Conservation (phyloP, 2,797 vertebrate genomes). For the Alfaro cultratus region DNA sequence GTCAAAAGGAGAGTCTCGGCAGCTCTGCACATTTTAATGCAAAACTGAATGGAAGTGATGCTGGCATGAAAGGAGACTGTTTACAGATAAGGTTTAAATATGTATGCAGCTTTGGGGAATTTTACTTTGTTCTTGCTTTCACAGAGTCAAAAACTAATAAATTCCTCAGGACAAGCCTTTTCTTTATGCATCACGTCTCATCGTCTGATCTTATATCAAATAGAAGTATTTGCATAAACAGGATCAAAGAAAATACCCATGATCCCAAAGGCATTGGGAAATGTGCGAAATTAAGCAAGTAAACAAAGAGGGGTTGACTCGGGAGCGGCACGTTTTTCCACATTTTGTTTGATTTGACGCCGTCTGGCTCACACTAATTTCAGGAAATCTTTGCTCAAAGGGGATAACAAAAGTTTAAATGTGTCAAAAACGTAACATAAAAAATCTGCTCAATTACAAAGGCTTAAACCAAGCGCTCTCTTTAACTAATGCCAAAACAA, state of each 20-base stretch:
- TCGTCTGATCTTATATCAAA: constrained; percentile 6
- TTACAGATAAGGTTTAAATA: background rate
- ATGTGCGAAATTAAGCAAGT: constrained; percentile 10
- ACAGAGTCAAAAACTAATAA: constrained; percentile 1
- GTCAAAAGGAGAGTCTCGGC: background rate
- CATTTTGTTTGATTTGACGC: background rate
- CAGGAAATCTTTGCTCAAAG: background rate
- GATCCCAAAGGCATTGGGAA: constrained; percentile 12
- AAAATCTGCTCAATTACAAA: constrained; percentile 24
- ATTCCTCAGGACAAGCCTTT: background rate
- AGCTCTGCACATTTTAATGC: background rate
- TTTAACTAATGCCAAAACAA: constrained; percentile 21
- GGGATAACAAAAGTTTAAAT: constrained; percentile 10
- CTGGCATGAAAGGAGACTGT: background rate
- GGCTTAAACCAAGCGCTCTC: constrained; percentile 25
- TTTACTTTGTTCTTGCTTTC: background rate
- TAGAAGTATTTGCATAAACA: background rate
- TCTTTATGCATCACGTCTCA: background rate
- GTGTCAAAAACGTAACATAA: constrained; percentile 8
- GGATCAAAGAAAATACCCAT: background rate
- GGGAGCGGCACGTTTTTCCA: background rate
- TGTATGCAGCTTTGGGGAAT: background rate
- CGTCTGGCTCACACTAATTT: background rate
- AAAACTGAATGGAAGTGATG: background rate
- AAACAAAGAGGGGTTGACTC: constrained; percentile 4